These are phyloP conservation scores for Etheostoma nigrum DNA, from an alignment of 2,797 vertebrate species.

Conservation along the genomic window DNA sequence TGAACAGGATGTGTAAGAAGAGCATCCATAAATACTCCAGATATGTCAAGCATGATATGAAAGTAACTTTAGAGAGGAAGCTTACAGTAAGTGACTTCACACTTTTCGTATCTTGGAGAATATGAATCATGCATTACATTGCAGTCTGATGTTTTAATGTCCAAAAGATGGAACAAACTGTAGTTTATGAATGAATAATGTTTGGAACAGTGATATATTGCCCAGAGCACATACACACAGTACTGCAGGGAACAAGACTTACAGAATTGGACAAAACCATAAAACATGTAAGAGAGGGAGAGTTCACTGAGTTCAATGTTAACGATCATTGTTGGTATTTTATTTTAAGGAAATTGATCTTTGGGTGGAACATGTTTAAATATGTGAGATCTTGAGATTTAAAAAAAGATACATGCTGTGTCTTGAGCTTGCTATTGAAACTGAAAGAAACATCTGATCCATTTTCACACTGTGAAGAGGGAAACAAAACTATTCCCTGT, in stretches of 20 bases:
- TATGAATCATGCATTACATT: constrained; percentile 58
- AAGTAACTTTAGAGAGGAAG: constrained; percentile 32
- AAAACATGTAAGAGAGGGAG: neutral
- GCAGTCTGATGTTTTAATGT: constrained; percentile 57
- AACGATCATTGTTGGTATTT: neutral
- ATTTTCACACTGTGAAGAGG: no score
- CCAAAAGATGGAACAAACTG: constrained; percentile 47
- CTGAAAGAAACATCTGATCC: neutral
- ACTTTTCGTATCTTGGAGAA: constrained; percentile 9
- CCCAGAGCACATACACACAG: constrained; percentile 15
- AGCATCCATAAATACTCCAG: neutral
- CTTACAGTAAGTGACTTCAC: constrained; percentile 24
- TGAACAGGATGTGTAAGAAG: constrained; percentile 3
- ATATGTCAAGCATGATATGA: constrained; percentile 19
- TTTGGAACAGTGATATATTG: constrained; percentile 36
- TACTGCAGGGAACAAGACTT: constrained; percentile 1
- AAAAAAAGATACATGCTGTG: no score
- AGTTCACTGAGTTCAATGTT: neutral
- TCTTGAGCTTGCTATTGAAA: neutral
- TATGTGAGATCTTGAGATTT: neutral
- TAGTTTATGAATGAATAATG: constrained; percentile 59
- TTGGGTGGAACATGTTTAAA: neutral
- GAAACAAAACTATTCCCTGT: neutral
- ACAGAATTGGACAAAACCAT: constrained; percentile 11
- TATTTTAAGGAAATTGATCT: neutral